A percentile compares a stretch with the other conserved stretches of the same genome.
Evolutionary conservation across 2,113 vertebrate species (phyloP).

Genomic region (Balaenoptera acutorostrata): DNA sequence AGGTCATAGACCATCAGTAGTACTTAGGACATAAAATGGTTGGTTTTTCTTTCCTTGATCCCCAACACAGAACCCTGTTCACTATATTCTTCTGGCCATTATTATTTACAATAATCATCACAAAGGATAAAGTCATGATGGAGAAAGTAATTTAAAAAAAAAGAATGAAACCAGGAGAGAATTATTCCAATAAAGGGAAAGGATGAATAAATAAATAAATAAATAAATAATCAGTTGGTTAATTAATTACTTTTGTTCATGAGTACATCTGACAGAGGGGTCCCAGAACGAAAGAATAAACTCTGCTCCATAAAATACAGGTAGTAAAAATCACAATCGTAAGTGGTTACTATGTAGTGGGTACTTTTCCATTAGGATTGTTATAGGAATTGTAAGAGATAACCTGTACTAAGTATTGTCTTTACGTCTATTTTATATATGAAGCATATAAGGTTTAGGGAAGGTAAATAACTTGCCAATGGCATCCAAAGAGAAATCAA

Average conservation of each 20-base stretch:
- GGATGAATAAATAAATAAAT: not conserved
- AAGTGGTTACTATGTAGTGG: not conserved
- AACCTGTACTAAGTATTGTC: not conserved
- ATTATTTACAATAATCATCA: not conserved
- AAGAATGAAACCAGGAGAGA: not conserved
- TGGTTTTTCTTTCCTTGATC: not conserved
- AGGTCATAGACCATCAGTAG: not conserved
- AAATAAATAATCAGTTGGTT: not conserved
- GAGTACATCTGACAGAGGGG: not conserved
- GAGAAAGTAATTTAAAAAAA: not conserved
- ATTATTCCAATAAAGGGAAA: not conserved
- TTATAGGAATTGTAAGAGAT: not conserved
- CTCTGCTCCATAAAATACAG: not conserved
- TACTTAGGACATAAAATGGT: not conserved
- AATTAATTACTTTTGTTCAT: not conserved
- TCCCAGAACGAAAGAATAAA: not conserved
- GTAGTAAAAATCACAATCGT: not conserved
- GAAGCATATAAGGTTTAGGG: not conserved
- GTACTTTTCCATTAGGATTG: not conserved
- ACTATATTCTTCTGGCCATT: not conserved
- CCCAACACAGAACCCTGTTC: not conserved
- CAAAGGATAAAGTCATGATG: not conserved
- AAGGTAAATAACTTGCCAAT: not conserved
- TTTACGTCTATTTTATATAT: not conserved
- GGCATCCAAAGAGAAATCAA: not conserved